Base-by-base conservation (phyloP, 1,140 invertebrate species). In the Hydropsyche tenuis region DNA sequence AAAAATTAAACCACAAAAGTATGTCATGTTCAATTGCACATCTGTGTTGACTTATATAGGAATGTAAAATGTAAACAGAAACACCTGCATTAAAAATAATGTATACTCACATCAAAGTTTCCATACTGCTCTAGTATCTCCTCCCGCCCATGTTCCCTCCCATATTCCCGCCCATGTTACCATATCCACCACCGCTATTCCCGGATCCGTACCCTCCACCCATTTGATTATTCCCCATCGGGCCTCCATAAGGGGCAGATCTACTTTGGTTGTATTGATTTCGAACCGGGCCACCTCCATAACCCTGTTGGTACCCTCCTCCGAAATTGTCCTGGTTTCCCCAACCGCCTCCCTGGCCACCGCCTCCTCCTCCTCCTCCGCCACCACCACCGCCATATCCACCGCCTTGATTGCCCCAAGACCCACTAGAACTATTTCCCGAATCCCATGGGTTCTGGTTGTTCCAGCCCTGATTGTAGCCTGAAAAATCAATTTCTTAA, bases 281-380 rank as follows among this genome's bases (percentile, higher is more conserved):
- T 77, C 90, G 84, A 66, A 91, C 88, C 0, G 90, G 90, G 0
- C 91, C 91, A 30, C 90, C 91, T 9, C 90, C 87, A 76, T 90
- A 93, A 42, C 88, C 88, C 79, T 93, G 91, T 75, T 93, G 91
- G 78, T 93, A 93, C 27, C 90, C 89, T 73, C 88, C 89, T 1
- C 91, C 91, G 77, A 92, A 93, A 78, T 88, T 89, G 72, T 90
- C 89, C 74, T 88, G 87, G 64, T 81, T 82, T 79, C 88, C 87
- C 69, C 88, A 86, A 4, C 86, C 86, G 23, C 87, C 87, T 18
- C 86, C 85, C 73, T 87, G 85, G 45, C 81, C 82, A n/a, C 84
- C 83, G 79, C 87, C 87, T 60, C 82, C 84, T 42, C 83, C 82
- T 37, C 83, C 81, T 27, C 78, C 77, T n/a, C 79, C 79, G n/a